Evolutionary conservation across 2,888 invertebrate genomes (phyloP).

Genomic region (Eulithis testata): DNA sequence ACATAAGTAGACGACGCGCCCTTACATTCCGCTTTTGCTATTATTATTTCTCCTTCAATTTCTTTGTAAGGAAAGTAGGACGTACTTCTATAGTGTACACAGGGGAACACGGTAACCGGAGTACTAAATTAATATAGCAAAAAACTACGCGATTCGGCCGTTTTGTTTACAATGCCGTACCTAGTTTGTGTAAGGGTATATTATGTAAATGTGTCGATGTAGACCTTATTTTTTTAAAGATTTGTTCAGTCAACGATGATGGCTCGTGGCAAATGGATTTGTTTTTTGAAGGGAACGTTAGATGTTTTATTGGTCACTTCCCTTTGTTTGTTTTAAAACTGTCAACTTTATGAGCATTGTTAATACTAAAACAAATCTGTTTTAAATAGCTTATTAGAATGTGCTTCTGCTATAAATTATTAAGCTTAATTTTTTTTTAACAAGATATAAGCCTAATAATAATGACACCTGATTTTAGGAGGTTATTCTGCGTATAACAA

Average conservation of each 20-base stretch:
- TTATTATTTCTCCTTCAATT: conserved; percentile 78
- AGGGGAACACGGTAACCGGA: conserved; percentile 75
- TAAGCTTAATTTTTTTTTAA: too few species aligned
- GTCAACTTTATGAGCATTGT: neutral
- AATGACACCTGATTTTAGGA: too few species aligned
- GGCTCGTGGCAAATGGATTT: conserved; percentile 79
- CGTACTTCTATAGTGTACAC: conserved; percentile 64
- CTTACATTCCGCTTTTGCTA: conserved; percentile 68
- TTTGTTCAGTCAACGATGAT: conserved; percentile 59
- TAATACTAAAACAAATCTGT: too few species aligned
- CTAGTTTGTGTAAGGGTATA: conserved; percentile 77
- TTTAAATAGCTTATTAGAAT: too few species aligned
- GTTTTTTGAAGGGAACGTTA: conserved; percentile 48
- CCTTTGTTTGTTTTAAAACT: conserved; percentile 34
- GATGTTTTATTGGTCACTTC: conserved; percentile 45
- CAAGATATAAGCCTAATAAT: too few species aligned
- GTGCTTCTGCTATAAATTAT: too few species aligned
- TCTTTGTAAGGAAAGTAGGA: conserved; percentile 74
- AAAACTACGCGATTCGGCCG: conserved; percentile 74
- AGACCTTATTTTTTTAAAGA: conserved; percentile 69
- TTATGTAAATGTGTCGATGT: conserved; percentile 80
- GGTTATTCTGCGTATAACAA: too few species aligned
- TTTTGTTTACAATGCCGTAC: conserved; percentile 71
- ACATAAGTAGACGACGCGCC: conserved; percentile 76
- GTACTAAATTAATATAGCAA: conserved; percentile 80